A percentile compares a stretch with the other conserved stretches of the same genome.
Conservation (phyloP, 2,797 vertebrate genomes). For the Botia kubotai region DNA sequence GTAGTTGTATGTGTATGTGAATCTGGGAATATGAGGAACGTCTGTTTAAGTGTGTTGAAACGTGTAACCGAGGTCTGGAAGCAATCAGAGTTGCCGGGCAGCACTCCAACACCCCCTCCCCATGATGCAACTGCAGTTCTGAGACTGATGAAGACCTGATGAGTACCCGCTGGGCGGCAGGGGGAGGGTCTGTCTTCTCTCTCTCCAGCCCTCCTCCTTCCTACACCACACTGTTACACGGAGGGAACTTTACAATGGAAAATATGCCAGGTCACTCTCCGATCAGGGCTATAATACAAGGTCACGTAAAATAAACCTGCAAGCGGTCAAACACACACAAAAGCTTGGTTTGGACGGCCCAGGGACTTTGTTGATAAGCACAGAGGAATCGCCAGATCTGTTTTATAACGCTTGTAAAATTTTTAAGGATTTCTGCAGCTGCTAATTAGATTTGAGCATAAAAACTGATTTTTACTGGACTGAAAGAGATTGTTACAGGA, state of each 20-base stretch:
- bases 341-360: slow-evolving; percentile 11
- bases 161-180: slow-evolving; percentile 56
- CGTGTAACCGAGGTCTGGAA: slow-evolving; percentile 76
- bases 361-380: neutral
- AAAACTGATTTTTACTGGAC: neutral
- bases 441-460: neutral
- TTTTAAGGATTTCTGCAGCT: neutral
- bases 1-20: slow-evolving; percentile 42
- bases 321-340: neutral
- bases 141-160: slow-evolving; percentile 60
- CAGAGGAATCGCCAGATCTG: neutral
- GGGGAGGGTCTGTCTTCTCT: slow-evolving; percentile 35
- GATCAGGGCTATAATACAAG: slow-evolving; percentile 29
- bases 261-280: slow-evolving; percentile 33
- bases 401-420: neutral
- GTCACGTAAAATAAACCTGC: slow-evolving; percentile 3
- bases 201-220: neutral
- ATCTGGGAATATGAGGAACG: slow-evolving; percentile 46
- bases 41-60: slow-evolving; percentile 49
- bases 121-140: slow-evolving; percentile 79
- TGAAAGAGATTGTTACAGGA: neutral
- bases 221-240: slow-evolving; percentile 1
- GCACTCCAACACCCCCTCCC: slow-evolving; percentile 70
- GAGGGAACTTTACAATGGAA: slow-evolving; percentile 24
- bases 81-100: slow-evolving; percentile 77